Evolutionary conservation across 1,140 invertebrate genomes (phyloP).

Genomic region (Bombus sylvicola): DNA sequence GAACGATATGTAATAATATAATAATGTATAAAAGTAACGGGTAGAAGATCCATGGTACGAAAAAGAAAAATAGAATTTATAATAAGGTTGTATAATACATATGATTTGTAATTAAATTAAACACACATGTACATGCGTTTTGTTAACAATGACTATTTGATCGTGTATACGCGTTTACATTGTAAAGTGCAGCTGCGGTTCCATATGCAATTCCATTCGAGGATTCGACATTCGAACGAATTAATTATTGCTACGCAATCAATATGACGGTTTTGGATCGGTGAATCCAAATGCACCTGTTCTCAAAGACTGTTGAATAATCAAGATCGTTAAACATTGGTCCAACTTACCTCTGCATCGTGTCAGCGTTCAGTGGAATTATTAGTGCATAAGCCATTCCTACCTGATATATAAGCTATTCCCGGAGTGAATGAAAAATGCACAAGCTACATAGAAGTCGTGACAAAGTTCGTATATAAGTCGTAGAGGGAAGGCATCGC

Average conservation of each 20-base stretch:
- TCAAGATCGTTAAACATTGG: not conserved
- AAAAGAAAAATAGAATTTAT: not conserved
- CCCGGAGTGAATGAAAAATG: not conserved
- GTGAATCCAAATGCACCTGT: not conserved
- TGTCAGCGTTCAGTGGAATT: not conserved
- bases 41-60: too few species aligned
- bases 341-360: not conserved
- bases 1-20: too few species aligned
- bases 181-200: not conserved
- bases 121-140: not conserved
- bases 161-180: not conserved
- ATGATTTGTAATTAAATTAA: not conserved
- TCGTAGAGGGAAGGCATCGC: not conserved
- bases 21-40: too few species aligned
- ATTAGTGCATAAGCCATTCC: conserved; percentile 1
- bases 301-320: conserved; percentile 14
- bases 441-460: not conserved
- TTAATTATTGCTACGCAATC: not conserved
- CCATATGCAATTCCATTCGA: not conserved
- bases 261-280: not conserved
- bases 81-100: not conserved
- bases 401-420: not conserved
- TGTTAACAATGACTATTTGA: not conserved
- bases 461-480: not conserved
- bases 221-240: not conserved